Evolutionary conservation across 1,140 invertebrate species (phyloP).

Genomic region (Nasonia giraulti): DNA sequence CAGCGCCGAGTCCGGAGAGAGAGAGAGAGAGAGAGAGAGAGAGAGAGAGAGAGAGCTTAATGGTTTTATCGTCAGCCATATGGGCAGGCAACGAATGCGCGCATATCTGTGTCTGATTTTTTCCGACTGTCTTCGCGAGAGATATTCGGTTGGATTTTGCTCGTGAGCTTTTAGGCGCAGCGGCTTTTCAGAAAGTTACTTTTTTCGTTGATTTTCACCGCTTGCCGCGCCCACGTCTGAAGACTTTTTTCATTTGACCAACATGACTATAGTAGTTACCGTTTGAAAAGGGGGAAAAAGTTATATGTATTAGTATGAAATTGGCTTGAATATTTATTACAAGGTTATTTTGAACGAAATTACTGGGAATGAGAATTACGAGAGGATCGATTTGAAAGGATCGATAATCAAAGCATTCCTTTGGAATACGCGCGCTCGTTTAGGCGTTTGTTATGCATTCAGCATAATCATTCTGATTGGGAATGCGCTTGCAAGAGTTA

Average conservation of each 20-base stretch:
- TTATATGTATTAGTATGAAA: neutral
- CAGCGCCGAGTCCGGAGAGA: no score
- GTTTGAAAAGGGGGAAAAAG: neutral
- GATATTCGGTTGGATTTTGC: no score
- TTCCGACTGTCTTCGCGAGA: neutral
- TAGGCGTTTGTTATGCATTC: conserved; percentile 50
- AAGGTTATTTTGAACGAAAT: no score
- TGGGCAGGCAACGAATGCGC: neutral
- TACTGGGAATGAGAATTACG: conserved; percentile 30
- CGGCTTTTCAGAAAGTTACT: neutral
- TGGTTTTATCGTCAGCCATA: conserved; percentile 4
- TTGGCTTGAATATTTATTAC: neutral
- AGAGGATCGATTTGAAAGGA: conserved; percentile 49
- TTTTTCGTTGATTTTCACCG: conserved; percentile 3
- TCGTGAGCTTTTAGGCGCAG: neutral
- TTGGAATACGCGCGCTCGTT: conserved; percentile 13
- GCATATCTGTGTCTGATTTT: neutral
- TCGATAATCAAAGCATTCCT: conserved; percentile 48
- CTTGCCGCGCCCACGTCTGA: neutral
- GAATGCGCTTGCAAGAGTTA: conserved; percentile 54
- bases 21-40: no score
- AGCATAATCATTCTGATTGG: conserved; percentile 45
- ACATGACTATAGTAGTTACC: neutral
- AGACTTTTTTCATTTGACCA: neutral
- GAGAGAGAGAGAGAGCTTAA: neutral